These are phyloP conservation scores for Amorpha juglandis DNA, from an alignment of 2,888 invertebrate species.

Conservation along the genomic window DNA sequence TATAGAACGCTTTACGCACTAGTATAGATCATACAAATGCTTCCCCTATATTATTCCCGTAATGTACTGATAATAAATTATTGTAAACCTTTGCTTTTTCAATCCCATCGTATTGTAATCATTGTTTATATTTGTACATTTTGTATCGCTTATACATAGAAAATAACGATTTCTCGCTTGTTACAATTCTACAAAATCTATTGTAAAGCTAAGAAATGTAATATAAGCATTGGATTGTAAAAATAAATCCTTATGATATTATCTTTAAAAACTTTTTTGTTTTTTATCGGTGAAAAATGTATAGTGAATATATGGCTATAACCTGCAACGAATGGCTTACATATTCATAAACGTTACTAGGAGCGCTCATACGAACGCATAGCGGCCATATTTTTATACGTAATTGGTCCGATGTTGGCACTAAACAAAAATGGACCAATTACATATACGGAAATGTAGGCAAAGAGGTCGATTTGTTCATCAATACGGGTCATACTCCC, in stretches of 20 bases:
- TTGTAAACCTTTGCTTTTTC: constrained; percentile 26
- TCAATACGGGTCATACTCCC: too few relatives aligned
- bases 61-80: constrained; percentile 28
- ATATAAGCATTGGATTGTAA: constrained; percentile 1
- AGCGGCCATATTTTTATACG: too few relatives aligned
- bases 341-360: too few relatives aligned
- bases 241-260: background rate
- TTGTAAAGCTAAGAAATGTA: constrained; percentile 3
- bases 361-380: too few relatives aligned
- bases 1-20: background rate
- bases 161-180: constrained; percentile 20
- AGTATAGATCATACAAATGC: background rate
- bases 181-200: background rate
- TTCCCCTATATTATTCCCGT: background rate
- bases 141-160: constrained; percentile 42
- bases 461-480: too few relatives aligned
- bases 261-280: background rate
- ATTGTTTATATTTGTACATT: constrained; percentile 52
- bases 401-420: too few relatives aligned
- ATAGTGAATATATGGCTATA: too few relatives aligned
- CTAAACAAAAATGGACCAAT: too few relatives aligned
- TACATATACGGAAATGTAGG: too few relatives aligned
- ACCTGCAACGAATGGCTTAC: too few relatives aligned
- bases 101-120: constrained; percentile 27
- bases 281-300: background rate